These are phyloP conservation scores for Anhinga rufa DNA, from an alignment of 2,113 vertebrate genomes.

Conservation along the genomic window DNA sequence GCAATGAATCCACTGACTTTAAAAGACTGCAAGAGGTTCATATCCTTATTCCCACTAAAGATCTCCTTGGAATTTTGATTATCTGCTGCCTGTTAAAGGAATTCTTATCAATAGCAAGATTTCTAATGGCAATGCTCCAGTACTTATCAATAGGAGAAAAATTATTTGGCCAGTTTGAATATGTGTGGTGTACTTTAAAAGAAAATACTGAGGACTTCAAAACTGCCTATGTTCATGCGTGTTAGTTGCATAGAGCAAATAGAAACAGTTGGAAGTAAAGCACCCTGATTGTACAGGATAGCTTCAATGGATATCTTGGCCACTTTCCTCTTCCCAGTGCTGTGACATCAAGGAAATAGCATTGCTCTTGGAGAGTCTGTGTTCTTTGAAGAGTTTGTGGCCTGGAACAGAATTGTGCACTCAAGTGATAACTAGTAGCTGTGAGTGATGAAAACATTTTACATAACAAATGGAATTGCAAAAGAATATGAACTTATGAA, in stretches of 20 bases:
- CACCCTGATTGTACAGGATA: neutral
- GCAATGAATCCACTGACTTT: neutral
- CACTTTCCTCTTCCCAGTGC: neutral
- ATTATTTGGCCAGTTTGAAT: neutral
- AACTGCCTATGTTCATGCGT: neutral
- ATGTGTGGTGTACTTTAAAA: neutral
- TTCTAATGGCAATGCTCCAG: neutral
- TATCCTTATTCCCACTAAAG: neutral
- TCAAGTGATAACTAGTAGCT: neutral
- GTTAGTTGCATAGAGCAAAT: neutral
- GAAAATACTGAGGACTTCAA: neutral
- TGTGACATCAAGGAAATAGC: slow-evolving; percentile 29
- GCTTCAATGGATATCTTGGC: neutral
- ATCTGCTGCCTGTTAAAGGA: neutral
- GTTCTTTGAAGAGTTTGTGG: neutral
- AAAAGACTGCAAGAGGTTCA: neutral
- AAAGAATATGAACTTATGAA: neutral
- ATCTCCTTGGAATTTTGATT: neutral
- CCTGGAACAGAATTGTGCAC: neutral
- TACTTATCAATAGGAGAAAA: neutral
- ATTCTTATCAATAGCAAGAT: neutral
- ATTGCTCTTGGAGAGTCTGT: neutral
- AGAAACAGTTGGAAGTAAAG: neutral
- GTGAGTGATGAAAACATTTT: neutral
- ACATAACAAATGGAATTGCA: neutral